Percentiles rank a stretch among this genome's conserved stretches.
Evolutionary conservation across 2,888 invertebrate genomes (phyloP).

Genomic region (Falcaria lacertinaria): DNA sequence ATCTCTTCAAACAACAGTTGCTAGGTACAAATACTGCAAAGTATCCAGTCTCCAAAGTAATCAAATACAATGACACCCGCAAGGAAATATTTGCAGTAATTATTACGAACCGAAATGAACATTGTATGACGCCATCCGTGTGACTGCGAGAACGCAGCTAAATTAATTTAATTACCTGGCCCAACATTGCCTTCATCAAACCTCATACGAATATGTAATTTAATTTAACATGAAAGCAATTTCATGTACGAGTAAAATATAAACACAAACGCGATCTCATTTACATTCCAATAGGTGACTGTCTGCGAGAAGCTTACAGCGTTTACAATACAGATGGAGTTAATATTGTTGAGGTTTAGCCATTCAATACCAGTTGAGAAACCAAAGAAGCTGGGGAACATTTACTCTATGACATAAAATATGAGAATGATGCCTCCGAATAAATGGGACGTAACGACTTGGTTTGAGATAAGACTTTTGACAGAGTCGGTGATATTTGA

Average conservation of each 20-base stretch:
- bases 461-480: constrained; percentile 30
- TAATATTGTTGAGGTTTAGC: neutral
- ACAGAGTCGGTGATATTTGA: constrained; percentile 34
- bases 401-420: constrained; percentile 18
- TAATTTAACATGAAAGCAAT: constrained; percentile 68
- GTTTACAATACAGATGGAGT: neutral
- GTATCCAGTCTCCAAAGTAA: no score
- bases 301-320: neutral
- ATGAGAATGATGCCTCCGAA: constrained; percentile 15
- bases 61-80: no score
- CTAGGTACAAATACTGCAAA: no score
- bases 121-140: constrained; percentile 22
- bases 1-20: no score
- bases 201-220: constrained; percentile 64
- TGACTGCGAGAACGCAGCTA: constrained; percentile 25
- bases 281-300: constrained; percentile 20
- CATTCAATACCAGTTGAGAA: neutral
- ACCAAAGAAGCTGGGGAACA: neutral
- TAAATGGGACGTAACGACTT: constrained; percentile 32
- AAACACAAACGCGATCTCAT: constrained; percentile 35
- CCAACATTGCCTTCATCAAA: constrained; percentile 43
- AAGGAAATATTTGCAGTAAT: neutral
- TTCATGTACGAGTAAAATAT: constrained; percentile 59
- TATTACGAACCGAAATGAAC: constrained; percentile 25
- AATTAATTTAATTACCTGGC: constrained; percentile 38